A percentile compares a stretch with the other conserved stretches of the same genome.
Conservation (phyloP, 2,797 vertebrate species). For the Triplophysa bombifrons region DNA sequence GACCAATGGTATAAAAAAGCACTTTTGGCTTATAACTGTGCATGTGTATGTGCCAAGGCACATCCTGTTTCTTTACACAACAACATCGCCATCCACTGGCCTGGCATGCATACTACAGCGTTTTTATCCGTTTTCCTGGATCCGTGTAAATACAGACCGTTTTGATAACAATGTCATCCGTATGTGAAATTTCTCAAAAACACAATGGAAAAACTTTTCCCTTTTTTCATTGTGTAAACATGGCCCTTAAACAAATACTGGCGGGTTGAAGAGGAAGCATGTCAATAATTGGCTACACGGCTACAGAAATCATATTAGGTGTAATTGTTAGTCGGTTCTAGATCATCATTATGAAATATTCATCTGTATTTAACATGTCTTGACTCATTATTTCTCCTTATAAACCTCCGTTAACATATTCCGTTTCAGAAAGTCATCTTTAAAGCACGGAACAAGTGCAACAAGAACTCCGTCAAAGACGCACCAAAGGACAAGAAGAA, state of each 20-base stretch:
- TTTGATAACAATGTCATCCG: too few relatives aligned
- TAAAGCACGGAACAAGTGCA: conserved; percentile 77
- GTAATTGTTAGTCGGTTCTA: not conserved
- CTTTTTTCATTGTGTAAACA: too few relatives aligned
- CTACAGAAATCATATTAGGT: not conserved
- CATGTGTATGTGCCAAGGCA: too few relatives aligned
- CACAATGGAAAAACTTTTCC: too few relatives aligned
- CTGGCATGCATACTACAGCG: too few relatives aligned
- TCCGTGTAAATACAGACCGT: too few relatives aligned
- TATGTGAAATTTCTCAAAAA: too few relatives aligned
- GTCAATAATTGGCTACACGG: not conserved
- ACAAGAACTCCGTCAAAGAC: conserved; percentile 79
- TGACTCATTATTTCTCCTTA: not conserved
- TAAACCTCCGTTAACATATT: conserved; percentile 50
- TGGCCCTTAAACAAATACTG: not conserved
- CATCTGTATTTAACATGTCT: not conserved
- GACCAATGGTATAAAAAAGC: too few relatives aligned
- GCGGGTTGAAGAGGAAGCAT: not conserved
- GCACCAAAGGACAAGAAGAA: conserved; percentile 75
- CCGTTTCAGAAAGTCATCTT: conserved; percentile 82
- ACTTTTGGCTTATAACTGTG: too few relatives aligned
- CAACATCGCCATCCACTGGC: too few relatives aligned
- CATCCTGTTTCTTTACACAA: too few relatives aligned
- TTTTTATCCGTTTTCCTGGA: too few relatives aligned
- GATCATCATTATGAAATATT: not conserved